These are phyloP conservation scores for Sylvicola cinctus DNA, from an alignment of 2,888 invertebrate genomes.

Conservation along the genomic window DNA sequence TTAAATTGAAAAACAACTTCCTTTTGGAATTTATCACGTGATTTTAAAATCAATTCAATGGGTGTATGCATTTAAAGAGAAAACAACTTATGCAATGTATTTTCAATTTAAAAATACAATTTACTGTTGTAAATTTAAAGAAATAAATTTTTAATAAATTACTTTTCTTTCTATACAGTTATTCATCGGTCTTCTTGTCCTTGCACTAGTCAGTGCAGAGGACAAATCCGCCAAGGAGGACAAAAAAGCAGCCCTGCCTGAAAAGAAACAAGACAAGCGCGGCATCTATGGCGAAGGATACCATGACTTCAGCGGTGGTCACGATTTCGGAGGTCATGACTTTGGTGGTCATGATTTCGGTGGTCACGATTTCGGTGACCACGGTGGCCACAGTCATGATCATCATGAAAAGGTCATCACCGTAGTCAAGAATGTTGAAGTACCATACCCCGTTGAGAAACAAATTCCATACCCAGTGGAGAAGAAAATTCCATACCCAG, in stretches of 20 bases:
- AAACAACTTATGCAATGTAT: too few relatives aligned
- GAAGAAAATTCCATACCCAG: conserved; percentile 40
- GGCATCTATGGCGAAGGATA: conserved; percentile 33
- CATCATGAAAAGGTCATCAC: conserved; percentile 43
- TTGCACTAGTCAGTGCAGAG: conserved; percentile 34
- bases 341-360: conserved; percentile 10
- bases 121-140: too few relatives aligned
- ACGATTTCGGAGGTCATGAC: conserved; percentile 10
- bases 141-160: too few relatives aligned
- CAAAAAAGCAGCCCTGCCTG: conserved; percentile 24
- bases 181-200: too few relatives aligned
- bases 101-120: too few relatives aligned
- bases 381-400: conserved; percentile 23
- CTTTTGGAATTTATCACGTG: too few relatives aligned
- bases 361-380: conserved; percentile 6
- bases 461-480: conserved; percentile 47
- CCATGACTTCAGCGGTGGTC: conserved; percentile 11
- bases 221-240: conserved; percentile 31
- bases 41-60: too few relatives aligned
- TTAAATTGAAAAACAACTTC: too few relatives aligned
- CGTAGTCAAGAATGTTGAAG: conserved; percentile 46
- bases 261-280: conserved; percentile 60
- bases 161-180: too few relatives aligned
- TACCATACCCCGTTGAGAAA: conserved; percentile 53
- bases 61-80: too few relatives aligned